These are phyloP conservation scores for Cephus pygmeus DNA, from an alignment of 2,888 invertebrate species.

Conservation along the genomic window DNA sequence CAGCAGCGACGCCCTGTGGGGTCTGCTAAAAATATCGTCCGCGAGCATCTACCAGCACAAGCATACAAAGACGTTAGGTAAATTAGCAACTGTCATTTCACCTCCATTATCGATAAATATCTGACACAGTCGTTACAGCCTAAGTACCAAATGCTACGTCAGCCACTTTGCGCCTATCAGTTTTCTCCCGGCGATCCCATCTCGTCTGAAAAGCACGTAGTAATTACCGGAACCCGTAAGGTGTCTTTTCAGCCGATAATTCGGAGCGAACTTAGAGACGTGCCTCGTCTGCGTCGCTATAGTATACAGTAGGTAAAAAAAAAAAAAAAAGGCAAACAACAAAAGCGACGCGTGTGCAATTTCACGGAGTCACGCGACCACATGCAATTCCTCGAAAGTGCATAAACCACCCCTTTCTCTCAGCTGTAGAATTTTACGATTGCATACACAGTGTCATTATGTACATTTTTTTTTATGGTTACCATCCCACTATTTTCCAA, in stretches of 20 bases:
- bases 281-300: not conserved
- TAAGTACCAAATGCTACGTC: not conserved
- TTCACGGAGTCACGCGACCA: constrained; percentile 40
- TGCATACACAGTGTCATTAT: not conserved
- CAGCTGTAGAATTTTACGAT: not conserved
- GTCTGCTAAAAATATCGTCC: not conserved
- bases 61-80: not conserved
- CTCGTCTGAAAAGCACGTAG: not conserved
- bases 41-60: not conserved
- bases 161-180: not conserved
- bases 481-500: not conserved
- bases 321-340: not conserved
- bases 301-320: too few species aligned
- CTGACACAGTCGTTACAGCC: not conserved
- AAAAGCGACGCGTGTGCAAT: constrained; percentile 26
- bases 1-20: not conserved
- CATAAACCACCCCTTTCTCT: not conserved
- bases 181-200: not conserved
- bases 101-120: not conserved
- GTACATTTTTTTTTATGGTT: not conserved
- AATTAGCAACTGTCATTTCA: not conserved
- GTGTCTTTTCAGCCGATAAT: constrained; percentile 10
- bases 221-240: constrained; percentile 37
- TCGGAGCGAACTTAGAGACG: not conserved
- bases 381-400: constrained; percentile 39